A percentile compares a stretch with the other conserved stretches of the same genome.
Conservation (phyloP, 2,888 invertebrate species). For the Pachydiplax longipennis region DNA sequence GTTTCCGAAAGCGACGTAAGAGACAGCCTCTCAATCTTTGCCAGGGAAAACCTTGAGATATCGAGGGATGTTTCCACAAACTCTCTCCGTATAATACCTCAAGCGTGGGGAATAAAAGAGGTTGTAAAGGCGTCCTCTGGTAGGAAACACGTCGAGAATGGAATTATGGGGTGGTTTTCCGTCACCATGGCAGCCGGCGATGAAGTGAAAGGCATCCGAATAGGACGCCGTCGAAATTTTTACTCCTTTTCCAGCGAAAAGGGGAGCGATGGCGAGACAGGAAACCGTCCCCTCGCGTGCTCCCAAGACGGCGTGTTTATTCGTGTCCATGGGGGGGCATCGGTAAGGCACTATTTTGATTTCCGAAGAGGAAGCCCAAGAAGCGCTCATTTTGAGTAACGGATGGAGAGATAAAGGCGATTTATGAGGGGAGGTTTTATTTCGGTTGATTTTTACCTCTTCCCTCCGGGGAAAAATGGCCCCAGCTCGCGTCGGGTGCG, state of each 20-base stretch:
- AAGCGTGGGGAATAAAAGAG: not conserved
- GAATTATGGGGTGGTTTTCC: not conserved
- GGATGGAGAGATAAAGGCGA: not conserved
- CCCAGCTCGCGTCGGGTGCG: not conserved
- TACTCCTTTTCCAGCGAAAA: not conserved
- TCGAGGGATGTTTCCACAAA: no score
- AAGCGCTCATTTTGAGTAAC: not conserved
- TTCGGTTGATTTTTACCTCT: not conserved
- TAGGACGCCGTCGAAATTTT: not conserved
- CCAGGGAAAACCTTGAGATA: no score
- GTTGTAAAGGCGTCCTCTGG: not conserved
- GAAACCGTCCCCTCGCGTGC: not conserved
- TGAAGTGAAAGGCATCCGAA: not conserved
- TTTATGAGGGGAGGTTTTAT: not conserved
- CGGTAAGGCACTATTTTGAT: not conserved
- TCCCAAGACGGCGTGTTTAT: not conserved
- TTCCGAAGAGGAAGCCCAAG: not conserved
- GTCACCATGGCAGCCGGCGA: slow-evolving; percentile 26
- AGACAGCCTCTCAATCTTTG: no score
- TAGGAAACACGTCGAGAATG: not conserved
- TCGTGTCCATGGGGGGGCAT: not conserved
- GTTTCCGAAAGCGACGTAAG: no score
- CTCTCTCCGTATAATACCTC: no score
- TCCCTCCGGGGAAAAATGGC: not conserved
- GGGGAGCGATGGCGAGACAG: not conserved